Conservation (phyloP, 2,888 invertebrate species). For the Caenorhabditis sp. region DNA sequence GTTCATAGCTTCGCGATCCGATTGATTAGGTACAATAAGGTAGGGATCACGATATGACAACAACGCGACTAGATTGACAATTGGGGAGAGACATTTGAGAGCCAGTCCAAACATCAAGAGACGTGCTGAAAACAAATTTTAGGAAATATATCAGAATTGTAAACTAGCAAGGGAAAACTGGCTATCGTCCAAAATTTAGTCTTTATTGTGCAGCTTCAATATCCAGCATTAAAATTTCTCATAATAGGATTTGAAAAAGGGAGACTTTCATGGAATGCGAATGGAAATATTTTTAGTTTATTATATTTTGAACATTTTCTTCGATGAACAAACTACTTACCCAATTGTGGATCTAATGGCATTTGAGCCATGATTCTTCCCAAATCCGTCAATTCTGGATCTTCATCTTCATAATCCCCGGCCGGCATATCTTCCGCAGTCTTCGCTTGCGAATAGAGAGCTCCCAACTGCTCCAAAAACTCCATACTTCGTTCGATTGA, state of each 20-base stretch:
- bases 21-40: conserved; percentile 49
- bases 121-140: conserved; percentile 74
- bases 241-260: too few relatives aligned
- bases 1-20: conserved; percentile 72
- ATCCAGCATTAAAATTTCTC: too few relatives aligned
- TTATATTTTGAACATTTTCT: too few relatives aligned
- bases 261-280: too few relatives aligned
- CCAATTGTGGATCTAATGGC: conserved; percentile 88
- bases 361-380: conserved; percentile 84
- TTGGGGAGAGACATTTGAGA: conserved; percentile 89
- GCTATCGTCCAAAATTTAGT: too few relatives aligned
- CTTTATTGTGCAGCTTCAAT: too few relatives aligned
- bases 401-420: conserved; percentile 22
- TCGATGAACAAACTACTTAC: too few relatives aligned
- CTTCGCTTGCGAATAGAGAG: conserved; percentile 45
- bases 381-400: conserved; percentile 63
- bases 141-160: too few relatives aligned
- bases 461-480: conserved; percentile 72
- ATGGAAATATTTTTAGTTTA: too few relatives aligned
- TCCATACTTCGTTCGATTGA: conserved; percentile 82
- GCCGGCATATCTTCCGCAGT: neutral
- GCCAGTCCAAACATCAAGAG: conserved; percentile 88
- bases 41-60: conserved; percentile 80
- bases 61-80: conserved; percentile 87
- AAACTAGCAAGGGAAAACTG: too few relatives aligned